Conservation (phyloP, 2,888 invertebrate genomes). For the Mythimna lalbum region DNA sequence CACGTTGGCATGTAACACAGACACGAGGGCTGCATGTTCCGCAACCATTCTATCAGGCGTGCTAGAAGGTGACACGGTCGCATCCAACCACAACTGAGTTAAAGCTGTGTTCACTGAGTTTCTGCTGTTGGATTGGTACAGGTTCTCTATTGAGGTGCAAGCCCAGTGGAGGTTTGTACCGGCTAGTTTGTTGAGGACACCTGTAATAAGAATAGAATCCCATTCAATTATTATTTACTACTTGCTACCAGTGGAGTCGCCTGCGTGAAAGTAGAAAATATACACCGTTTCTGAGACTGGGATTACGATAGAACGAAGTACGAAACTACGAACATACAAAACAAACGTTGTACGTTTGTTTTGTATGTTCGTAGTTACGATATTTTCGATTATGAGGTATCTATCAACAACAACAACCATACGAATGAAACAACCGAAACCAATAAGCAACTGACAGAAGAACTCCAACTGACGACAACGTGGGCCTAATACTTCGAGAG, state of each 20-base stretch:
- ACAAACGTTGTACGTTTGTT: too few species aligned
- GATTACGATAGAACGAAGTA: too few species aligned
- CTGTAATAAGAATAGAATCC: slow-evolving; percentile 69
- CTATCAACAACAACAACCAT: too few species aligned
- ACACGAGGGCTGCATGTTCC: slow-evolving; percentile 96
- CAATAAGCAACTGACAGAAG: too few species aligned
- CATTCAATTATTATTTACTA: not conserved
- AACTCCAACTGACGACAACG: too few species aligned
- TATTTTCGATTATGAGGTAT: too few species aligned
- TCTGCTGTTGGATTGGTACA: slow-evolving; percentile 95
- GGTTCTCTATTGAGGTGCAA: slow-evolving; percentile 93
- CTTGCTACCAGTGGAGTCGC: not conserved
- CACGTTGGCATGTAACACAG: slow-evolving; percentile 96
- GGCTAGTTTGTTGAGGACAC: slow-evolving; percentile 95
- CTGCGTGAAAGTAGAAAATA: too few species aligned
- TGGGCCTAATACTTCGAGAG: too few species aligned
- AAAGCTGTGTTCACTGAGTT: slow-evolving; percentile 95
- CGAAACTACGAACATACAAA: too few species aligned
- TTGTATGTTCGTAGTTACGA: too few species aligned
- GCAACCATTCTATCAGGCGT: slow-evolving; percentile 94
- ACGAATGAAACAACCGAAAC: too few species aligned
- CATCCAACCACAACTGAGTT: slow-evolving; percentile 92
- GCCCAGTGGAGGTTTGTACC: slow-evolving; percentile 97
- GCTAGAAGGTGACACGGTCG: slow-evolving; percentile 91
- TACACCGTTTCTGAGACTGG: too few species aligned